Base-by-base conservation (phyloP, 2,797 vertebrate species). In the Periparus ater region DNA sequence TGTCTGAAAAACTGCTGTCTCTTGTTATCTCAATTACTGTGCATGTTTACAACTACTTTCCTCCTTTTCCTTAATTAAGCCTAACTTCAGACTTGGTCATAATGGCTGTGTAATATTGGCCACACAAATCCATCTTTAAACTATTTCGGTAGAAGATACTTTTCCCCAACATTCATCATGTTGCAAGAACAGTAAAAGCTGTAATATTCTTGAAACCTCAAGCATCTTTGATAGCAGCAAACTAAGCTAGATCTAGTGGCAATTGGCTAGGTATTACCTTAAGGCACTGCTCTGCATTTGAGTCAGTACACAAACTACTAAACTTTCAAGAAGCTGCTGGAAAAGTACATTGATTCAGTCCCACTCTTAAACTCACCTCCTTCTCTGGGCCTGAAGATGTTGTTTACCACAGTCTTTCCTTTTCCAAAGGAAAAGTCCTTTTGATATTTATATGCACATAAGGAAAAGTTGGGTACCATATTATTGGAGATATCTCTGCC, bases 371-470 rank as follows among this genome's bases (percentile, higher is more conserved):
- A 57, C 9, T 38, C 30, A 34, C 2, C 23, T 74, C 26, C 36
- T 81, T 9, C 44, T 81, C 48, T 78, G 40, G 17, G 17, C 19
- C 29, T 66, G 34, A 27, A 50, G 48, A 48, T 51, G 13, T 17
- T 2, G 3, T 67, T 77, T 81, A 51, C 9, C 44, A 30, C 8
- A 60, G 27, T 20, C n/a, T 63, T 51, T 1, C 4, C 7, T 8
- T 40, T 72, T 84, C 81, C n/a, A n/a, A n/a, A n/a, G n/a, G n/a
- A n/a, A n/a, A n/a, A n/a, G n/a, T 54, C 5, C 34, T 67, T 67
- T 42, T 65, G 21, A 16, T 11, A 19, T 71, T 34, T 20, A 27
- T 21, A 55, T 30, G 9, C 21, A 34, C 0, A 0, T 23, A 63
- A 81, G 27, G 17, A 51, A 80, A 91, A 57, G 13, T 7, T 38